These are phyloP conservation scores for Podiceps cristatus DNA, from an alignment of 2,113 vertebrate genomes.

Conservation along the genomic window DNA sequence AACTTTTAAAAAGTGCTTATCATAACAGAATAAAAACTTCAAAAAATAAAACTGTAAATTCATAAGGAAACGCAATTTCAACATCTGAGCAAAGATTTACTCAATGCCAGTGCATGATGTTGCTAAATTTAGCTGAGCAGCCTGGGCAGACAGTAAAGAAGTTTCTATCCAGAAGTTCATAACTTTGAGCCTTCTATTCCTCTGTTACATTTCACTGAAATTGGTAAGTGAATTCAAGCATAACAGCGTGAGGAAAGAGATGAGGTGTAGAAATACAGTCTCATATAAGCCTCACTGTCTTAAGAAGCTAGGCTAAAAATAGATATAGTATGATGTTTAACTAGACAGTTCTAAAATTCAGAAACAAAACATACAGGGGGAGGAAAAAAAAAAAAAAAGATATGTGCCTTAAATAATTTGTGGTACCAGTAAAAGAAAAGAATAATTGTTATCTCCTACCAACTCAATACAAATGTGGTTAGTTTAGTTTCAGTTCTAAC, in stretches of 20 bases:
- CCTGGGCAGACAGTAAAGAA: background rate
- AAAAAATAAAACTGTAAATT: background rate
- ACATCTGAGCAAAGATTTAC: background rate
- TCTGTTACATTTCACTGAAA: background rate
- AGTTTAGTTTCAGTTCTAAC: background rate
- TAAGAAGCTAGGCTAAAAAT: background rate
- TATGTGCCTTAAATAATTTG: background rate
- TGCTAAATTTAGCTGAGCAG: background rate
- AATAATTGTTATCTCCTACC: background rate
- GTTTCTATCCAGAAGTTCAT: background rate
- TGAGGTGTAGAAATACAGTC: background rate
- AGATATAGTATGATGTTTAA: background rate
- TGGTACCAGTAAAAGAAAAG: background rate
- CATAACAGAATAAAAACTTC: background rate
- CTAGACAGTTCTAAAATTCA: background rate
- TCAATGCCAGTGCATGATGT: background rate
- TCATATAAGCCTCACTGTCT: background rate
- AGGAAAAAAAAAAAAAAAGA: background rate
- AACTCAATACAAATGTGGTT: background rate
- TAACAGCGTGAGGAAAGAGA: background rate
- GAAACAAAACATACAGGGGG: background rate
- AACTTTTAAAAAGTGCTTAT: background rate
- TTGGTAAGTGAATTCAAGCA: background rate
- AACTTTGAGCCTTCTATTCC: background rate
- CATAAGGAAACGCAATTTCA: background rate